Evolutionary conservation across 2,113 vertebrate genomes (phyloP), one percentile per base, ranked within the genome.

Genomic region (Ophthalmolycus amberensis): DNA sequence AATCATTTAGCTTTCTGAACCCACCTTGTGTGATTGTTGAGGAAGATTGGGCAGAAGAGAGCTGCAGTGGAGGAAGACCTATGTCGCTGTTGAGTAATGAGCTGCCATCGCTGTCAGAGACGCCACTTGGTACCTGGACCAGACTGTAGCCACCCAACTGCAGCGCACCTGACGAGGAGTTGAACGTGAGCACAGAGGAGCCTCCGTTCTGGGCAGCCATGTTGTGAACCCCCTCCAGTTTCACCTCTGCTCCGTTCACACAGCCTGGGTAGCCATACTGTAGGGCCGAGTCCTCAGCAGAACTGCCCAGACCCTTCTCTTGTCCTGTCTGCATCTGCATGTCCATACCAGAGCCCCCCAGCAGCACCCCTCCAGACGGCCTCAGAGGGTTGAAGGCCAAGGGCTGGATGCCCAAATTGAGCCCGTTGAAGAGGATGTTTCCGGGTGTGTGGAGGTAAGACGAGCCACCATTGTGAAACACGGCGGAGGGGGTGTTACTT

Each of bases 71-170:
- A 90, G 98, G 97, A 92, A 99, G 97, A 81, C 97, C 96, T 75
- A 99, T 94, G 67, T 95, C 96, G 87, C 95, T 96, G 62, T 95
- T 97, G 85, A 98, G 95, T 89, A 97, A 93, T 40, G 94, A 92
- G 96, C 95, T 90, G 94, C 93, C 91, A 71, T 96, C 96, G 75
- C 95, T 90, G 93, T 97, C 96, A 44, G 96, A 82, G 42, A 91
- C 90, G 20, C 90, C 95, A 89, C 95, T 96, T 29, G 97, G 96
- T 89, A 99, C 96, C 90, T 97, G 97, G 89, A 98, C 97, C 90
- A 99, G 96, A 89, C 96, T 96, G 94, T 99, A 99, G 72, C 96
- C 96, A 90, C 97, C 97, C 92, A 99, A 96, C 93, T 99, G 97
- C 89, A 98, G 95, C 46, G 96, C 95, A 78, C 92, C 93, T 25